Evolutionary conservation across 2,888 invertebrate genomes (phyloP), one percentile per base, ranked within the genome.

Genomic region (Amphipoea lucens): DNA sequence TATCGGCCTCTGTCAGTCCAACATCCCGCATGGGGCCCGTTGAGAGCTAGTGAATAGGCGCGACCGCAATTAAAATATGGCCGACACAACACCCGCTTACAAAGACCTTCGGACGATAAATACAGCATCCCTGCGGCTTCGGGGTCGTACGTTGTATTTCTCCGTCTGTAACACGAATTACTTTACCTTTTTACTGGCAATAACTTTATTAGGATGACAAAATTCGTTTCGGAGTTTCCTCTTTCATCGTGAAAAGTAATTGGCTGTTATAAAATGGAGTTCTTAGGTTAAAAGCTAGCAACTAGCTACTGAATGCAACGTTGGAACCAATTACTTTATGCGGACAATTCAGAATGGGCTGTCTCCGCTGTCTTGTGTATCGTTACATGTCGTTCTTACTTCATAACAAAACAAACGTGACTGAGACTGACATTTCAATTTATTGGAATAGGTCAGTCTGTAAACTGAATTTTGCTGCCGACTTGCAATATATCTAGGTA

Each of bases 31-130:
- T 73, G 84, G 84, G 89, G 76, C 79, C 79, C 76, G 85, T 87
- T 89, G 85, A 83, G 83, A 86, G 82, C 87, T 82, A 85, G 81
- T 83, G 81, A 85, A 89, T 89, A 87, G 87, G 76, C 81, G 73
- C 73, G 79, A 83, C 90, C 84, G 83, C 85, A 84, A 90, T 90
- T 89, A 89, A 89, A 90, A 90, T 90, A 89, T 83, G 79, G 82
- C 82, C 79, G 84, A 54, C 85, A 74, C 77, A 80, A 79, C 82
- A 70, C 75, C 68, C 82, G 74, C 86, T 73, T 73, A 85, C 80
- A 81, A 81, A 87, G 81, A 76, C 76, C 74, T 86, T 67, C 68
- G 45, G 69, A 57, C 74, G 81, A 83, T 89, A 89, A 88, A 89
- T 88, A 81, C 62, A 40, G 65, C 40, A 76, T 75, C 77, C 65